Evolutionary conservation across 1,140 invertebrate species (phyloP).

Genomic region (Neodiprion pinetum): DNA sequence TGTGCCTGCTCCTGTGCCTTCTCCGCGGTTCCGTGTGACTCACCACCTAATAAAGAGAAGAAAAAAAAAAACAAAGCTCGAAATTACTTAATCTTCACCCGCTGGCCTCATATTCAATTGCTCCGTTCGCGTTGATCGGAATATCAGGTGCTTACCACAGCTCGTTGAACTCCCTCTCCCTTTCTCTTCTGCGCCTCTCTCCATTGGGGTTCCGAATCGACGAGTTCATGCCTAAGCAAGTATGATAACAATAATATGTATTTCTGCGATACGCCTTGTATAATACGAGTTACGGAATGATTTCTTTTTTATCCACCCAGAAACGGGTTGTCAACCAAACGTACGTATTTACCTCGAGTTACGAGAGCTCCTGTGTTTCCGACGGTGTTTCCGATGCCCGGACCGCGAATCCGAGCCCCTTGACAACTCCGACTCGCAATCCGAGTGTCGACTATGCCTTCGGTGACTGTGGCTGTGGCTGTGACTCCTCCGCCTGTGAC

Average conservation of each 20-base stretch:
- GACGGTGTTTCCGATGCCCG: constrained; percentile 73
- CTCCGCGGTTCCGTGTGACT: constrained; percentile 58
- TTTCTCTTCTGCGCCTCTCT: constrained; percentile 81
- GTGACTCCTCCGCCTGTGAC: constrained; percentile 57
- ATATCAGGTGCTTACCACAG: constrained; percentile 48
- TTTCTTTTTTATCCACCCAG: not conserved
- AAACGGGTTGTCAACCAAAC: constrained; percentile 30
- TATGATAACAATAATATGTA: constrained; percentile 17
- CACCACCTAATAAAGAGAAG: constrained; percentile 38
- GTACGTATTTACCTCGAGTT: constrained; percentile 50
- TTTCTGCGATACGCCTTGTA: not conserved
- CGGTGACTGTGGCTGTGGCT: constrained; percentile 72
- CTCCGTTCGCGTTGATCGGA: too few species aligned
- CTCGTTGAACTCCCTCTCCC: constrained; percentile 65
- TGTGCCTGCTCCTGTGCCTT: constrained; percentile 56
- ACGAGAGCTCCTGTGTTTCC: constrained; percentile 65
- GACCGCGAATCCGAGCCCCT: constrained; percentile 77
- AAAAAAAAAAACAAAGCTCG: not conserved
- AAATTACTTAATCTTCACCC: not conserved
- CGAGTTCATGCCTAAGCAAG: constrained; percentile 69
- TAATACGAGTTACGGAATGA: not conserved
- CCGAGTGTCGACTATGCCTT: constrained; percentile 80
- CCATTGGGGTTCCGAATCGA: constrained; percentile 90
- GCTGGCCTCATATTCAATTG: too few species aligned
- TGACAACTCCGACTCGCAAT: constrained; percentile 88